Evolutionary conservation across 2,113 vertebrate genomes (phyloP).

Genomic region (Calonectris borealis): DNA sequence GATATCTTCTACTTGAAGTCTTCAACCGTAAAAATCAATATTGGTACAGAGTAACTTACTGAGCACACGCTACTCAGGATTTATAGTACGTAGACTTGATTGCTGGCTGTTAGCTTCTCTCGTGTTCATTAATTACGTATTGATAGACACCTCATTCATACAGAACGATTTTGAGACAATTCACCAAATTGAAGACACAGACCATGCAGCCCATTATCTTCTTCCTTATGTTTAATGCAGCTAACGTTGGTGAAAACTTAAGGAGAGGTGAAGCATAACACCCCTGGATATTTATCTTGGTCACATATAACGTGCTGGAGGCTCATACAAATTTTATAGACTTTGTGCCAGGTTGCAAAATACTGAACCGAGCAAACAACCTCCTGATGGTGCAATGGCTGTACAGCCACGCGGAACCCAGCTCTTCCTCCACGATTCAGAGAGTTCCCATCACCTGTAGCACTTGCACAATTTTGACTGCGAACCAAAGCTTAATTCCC

Average conservation of each 20-base stretch:
- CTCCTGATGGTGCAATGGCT: background rate
- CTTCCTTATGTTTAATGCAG: accelerated
- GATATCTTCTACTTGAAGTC: background rate
- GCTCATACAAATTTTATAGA: background rate
- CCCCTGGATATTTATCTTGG: background rate
- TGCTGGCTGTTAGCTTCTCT: background rate
- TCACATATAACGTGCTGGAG: accelerated
- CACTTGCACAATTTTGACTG: accelerated
- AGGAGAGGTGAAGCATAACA: background rate
- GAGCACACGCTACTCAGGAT: background rate
- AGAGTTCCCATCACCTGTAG: background rate
- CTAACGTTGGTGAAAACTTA: background rate
- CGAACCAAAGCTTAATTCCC: background rate
- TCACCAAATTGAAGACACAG: background rate
- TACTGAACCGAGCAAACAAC: background rate
- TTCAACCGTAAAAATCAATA: background rate
- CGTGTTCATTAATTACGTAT: background rate
- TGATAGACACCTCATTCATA: background rate
- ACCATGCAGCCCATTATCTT: background rate
- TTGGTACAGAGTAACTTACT: background rate
- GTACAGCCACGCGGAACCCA: background rate
- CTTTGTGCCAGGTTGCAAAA: background rate
- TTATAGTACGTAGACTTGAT: background rate
- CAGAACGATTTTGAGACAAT: background rate
- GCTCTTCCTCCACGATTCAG: background rate